Evolutionary conservation across 2,797 vertebrate species (phyloP).

Genomic region (Notolepis coatsorum): DNA sequence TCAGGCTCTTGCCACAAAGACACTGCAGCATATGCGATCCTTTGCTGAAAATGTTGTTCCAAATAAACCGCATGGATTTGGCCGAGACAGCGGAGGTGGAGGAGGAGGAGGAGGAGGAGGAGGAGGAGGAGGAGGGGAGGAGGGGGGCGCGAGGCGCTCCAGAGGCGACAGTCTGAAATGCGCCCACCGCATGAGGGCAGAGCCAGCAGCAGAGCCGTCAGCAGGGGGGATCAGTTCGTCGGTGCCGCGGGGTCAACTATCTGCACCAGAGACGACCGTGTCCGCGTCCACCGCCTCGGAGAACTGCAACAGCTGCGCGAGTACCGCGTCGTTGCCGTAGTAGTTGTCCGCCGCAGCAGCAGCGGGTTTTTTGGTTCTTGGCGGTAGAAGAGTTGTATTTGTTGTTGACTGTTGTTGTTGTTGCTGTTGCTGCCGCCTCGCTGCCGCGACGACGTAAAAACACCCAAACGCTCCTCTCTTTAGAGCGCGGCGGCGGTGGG

Average conservation of each 20-base stretch:
- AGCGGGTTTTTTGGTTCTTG: constrained; percentile 66
- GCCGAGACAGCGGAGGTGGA: constrained; percentile 77
- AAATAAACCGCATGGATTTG: constrained; percentile 99
- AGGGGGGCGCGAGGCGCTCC: constrained; percentile 88
- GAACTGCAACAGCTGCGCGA: too few species aligned
- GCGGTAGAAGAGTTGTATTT: too few species aligned
- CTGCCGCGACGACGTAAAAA: constrained; percentile 80
- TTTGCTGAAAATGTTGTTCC: constrained; percentile 99
- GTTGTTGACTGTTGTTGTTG: too few species aligned
- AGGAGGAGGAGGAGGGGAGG: constrained; percentile 49
- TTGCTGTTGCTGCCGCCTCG: constrained; percentile 85
- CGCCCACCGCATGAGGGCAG: constrained; percentile 94
- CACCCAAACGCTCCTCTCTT: constrained; percentile 78
- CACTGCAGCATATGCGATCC: constrained; percentile 99
- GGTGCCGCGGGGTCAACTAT: constrained; percentile 87
- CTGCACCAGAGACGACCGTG: constrained; percentile 98
- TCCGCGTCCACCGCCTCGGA: too few species aligned
- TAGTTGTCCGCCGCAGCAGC: too few species aligned
- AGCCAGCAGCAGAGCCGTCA: too few species aligned
- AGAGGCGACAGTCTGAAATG: constrained; percentile 92
- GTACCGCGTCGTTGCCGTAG: too few species aligned
- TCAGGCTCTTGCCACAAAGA: constrained; percentile 99
- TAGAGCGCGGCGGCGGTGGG: constrained; percentile 89
- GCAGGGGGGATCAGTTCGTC: constrained; percentile 91
- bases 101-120: constrained; percentile 29